A percentile compares a stretch with the other conserved stretches of the same genome.
Conservation (phyloP, 2,888 invertebrate genomes). For the Dinocampus coccinellae region DNA sequence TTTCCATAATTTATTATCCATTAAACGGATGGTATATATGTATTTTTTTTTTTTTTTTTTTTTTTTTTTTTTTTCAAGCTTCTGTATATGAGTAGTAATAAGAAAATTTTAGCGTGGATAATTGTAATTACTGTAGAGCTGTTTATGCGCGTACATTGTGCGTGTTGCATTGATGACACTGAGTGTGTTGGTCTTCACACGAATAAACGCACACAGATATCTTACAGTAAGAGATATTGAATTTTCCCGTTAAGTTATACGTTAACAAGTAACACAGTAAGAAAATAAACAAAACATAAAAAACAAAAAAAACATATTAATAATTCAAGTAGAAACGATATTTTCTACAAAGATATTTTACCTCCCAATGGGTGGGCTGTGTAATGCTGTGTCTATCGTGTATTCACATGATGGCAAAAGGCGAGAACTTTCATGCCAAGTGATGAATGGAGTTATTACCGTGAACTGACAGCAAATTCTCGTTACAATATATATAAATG, state of each 20-base stretch:
- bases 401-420: constrained; percentile 37
- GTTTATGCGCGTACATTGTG: constrained; percentile 24
- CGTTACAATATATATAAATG: constrained; percentile 36
- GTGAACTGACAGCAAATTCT: constrained; percentile 40
- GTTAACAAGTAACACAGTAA: constrained; percentile 20
- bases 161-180: background rate
- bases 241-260: constrained; percentile 35
- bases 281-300: background rate
- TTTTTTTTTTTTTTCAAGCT: constrained; percentile 10
- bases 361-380: constrained; percentile 56
- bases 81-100: constrained; percentile 28
- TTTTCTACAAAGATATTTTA: constrained; percentile 34
- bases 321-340: constrained; percentile 4
- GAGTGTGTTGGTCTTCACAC: background rate
- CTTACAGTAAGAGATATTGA: constrained; percentile 41
- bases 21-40: background rate
- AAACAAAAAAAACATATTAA: background rate
- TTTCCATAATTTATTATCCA: background rate
- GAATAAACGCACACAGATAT: constrained; percentile 19
- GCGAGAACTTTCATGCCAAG: constrained; percentile 55
- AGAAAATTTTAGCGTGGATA: constrained; percentile 39
- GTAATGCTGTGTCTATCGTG: constrained; percentile 45
- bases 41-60: background rate
- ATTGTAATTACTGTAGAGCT: constrained; percentile 35
- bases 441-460: constrained; percentile 67